Evolutionary conservation across 1,140 invertebrate genomes (phyloP), one percentile per base, ranked within the genome.

Genomic region (Drosophila bocqueti): DNA sequence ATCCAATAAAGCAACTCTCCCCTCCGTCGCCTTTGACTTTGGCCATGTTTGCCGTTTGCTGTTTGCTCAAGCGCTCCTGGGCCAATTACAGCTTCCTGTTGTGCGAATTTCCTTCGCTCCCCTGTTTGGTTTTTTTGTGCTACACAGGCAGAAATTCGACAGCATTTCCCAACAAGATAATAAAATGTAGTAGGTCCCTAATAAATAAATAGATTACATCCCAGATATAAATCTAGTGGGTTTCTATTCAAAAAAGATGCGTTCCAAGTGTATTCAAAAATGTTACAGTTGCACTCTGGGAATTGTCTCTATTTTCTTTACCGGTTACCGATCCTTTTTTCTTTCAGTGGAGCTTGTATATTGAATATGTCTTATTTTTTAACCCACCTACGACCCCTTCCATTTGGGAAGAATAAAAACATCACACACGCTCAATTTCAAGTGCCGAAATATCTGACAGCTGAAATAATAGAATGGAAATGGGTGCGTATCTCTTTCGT

Each of bases 81-180:
- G 75, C 82, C 85, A 90, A 90, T 90, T 90, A 85, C 72, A 73
- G 68, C 71, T 90, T 90, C 86, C 85, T 90, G 86, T 90, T 85
- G 78, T 79, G 85, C 81, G 43, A 84, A 79, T 75, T 80, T 79
- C 50, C 36, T 73, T 50, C 29, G 54, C 64, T 71, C 38, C 79
- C 47, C 61, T 42, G 16, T 55, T 68, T 26, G 18, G 63, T 46
- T n/a, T 46, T 65, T 65, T 61, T 45, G 24, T 15, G 34, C 24
- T 74, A 36, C 42, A 46, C 58, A 46, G 60, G 38, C 29, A 76
- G 49, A 45, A 61, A 58, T 15, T 7, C 0, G 1, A 38, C 10
- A 3, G 1, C 4, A 21, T 16, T 40, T 26, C 7, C 16, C 1
- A 24, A 5, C 4, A 24, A 24, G 11, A 24, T 13, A 13, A 2